Conservation (phyloP, 2,113 vertebrate genomes). For the Aythya baeri region DNA sequence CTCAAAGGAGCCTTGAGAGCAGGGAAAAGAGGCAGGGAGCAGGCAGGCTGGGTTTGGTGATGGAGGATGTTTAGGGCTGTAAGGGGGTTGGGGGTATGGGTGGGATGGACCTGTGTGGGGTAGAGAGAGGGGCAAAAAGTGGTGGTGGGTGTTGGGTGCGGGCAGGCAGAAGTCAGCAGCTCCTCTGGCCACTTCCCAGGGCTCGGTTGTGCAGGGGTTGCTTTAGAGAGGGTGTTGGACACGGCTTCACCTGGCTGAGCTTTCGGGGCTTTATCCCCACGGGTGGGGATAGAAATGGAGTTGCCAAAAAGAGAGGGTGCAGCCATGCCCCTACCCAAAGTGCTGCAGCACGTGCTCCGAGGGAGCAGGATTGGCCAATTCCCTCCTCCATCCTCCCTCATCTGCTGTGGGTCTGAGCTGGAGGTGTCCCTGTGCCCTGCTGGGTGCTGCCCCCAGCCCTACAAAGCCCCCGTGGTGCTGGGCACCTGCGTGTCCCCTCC, state of each 20-base stretch:
- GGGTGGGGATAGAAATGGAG: neutral
- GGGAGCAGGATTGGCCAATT: neutral
- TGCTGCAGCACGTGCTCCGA: neutral
- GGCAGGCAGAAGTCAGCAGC: neutral
- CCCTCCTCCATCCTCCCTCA: neutral
- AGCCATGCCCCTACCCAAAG: fast-evolving
- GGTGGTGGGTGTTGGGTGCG: neutral
- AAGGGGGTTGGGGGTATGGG: neutral
- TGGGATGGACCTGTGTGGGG: neutral
- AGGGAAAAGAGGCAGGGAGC: neutral
- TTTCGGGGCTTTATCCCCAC: neutral
- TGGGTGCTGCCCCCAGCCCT: neutral
- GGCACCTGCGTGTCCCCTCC: neutral
- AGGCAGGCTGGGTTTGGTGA: neutral
- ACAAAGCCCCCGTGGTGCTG: fast-evolving
- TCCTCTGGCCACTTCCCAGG: neutral
- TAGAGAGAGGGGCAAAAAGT: neutral
- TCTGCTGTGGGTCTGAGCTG: neutral
- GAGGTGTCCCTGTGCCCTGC: neutral
- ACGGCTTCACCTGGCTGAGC: neutral
- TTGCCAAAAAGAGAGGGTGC: neutral
- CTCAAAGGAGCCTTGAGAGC: neutral
- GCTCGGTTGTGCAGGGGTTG: neutral
- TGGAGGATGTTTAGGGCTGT: neutral
- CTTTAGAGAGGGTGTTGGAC: neutral